A percentile compares a stretch with the other conserved stretches of the same genome.
phyloP scores from a whole-genome alignment of 1,140 invertebrate species.

The Nebria ingens region DNA sequence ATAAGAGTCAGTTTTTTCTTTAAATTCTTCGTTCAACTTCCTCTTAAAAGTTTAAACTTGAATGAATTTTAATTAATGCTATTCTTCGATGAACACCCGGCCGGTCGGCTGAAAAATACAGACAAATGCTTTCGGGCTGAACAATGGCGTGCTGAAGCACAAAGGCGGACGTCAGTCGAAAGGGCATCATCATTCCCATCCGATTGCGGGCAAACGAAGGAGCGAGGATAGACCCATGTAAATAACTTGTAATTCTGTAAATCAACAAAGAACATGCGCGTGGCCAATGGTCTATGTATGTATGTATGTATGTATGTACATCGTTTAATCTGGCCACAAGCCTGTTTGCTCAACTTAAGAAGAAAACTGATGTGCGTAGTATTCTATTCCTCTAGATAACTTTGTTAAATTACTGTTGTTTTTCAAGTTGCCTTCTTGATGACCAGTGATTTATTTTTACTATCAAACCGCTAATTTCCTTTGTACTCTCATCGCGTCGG shows the following conservation, averaged over 20 bases:
- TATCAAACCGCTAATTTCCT: neutral
- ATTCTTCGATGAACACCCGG: conserved; percentile 2
- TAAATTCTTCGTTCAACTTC: conserved; percentile 5
- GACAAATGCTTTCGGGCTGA: conserved; percentile 1
- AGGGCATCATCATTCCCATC: neutral
- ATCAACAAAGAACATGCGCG: conserved; percentile 3
- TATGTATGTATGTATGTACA: neutral
- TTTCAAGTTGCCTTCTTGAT: neutral
- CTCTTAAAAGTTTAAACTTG: conserved; percentile 5
- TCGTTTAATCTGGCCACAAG: neutral
- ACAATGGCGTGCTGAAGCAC: neutral
- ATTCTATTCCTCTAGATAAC: neutral
- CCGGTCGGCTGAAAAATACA: neutral
- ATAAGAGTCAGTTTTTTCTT: conserved; percentile 6
- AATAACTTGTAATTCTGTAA: conserved; percentile 8
- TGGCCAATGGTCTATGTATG: neutral
- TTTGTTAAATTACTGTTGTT: neutral
- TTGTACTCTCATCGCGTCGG: neutral
- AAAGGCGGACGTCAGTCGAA: neutral
- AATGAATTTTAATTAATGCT: conserved; percentile 8
- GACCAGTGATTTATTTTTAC: neutral
- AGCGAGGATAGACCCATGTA: neutral
- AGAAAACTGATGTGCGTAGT: too few relatives aligned
- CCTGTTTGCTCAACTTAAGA: too few relatives aligned
- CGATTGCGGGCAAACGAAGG: neutral